phyloP scores from a whole-genome alignment of 1,140 invertebrate genomes.

The Nebria ingens region DNA sequence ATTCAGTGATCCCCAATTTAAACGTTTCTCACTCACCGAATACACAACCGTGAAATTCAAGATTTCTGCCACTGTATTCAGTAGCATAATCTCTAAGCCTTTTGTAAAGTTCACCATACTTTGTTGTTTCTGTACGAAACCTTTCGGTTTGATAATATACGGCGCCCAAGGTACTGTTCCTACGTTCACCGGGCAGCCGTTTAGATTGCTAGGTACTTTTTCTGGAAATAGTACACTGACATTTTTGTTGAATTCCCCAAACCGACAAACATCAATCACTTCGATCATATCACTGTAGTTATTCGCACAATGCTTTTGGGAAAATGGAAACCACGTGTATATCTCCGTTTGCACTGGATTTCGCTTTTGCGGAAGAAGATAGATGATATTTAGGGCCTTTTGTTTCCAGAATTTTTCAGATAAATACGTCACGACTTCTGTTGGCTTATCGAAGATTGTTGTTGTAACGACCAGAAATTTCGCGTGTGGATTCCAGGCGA shows the following conservation, averaged over 20 bases:
- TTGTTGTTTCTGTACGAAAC: no score
- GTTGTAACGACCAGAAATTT: constrained; percentile 20
- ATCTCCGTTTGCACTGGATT: not conserved
- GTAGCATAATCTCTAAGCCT: not conserved
- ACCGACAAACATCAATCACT: not conserved
- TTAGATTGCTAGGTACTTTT: not conserved
- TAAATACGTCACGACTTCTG: constrained; percentile 15
- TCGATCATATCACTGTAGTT: not conserved
- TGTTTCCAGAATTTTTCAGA: constrained; percentile 6
- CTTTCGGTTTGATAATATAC: not conserved
- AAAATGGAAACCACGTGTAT: not conserved
- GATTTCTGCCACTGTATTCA: not conserved
- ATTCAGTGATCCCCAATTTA: not conserved
- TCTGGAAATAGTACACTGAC: not conserved
- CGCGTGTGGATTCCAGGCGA: not conserved
- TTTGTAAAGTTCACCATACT: not conserved
- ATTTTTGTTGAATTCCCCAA: not conserved
- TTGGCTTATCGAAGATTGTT: constrained; percentile 10
- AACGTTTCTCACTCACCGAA: not conserved
- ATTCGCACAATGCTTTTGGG: not conserved
- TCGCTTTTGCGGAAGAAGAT: not conserved
- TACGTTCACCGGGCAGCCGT: not conserved
- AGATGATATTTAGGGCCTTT: not conserved
- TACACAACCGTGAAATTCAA: not conserved
- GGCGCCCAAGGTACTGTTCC: not conserved